A percentile compares a stretch with the other conserved stretches of the same genome.
phyloP scores from a whole-genome alignment of 1,140 invertebrate genomes.

The Diploscapter pachys region DNA sequence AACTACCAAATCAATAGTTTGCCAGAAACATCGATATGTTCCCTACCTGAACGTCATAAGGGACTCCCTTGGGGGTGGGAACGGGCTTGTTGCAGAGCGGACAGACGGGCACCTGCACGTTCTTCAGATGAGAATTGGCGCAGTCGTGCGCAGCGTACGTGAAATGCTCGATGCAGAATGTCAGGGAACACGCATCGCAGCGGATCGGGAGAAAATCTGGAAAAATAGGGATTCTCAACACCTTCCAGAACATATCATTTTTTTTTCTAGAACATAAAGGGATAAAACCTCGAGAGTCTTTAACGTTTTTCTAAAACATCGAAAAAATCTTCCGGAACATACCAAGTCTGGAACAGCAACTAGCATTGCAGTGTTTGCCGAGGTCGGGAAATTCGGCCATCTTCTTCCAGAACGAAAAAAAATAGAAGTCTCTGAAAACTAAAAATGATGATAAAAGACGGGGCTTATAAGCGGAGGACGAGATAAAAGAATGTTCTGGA shows the following conservation, averaged over 20 bases:
- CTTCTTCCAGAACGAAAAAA: too few relatives aligned
- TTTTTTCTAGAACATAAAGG: neutral
- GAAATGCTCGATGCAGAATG: conserved; percentile 15
- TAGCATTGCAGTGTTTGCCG: conserved; percentile 16
- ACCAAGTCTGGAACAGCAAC: conserved; percentile 14
- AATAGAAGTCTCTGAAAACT: too few relatives aligned
- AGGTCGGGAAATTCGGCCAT: conserved; percentile 22
- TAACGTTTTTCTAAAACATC: neutral
- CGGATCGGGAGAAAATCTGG: conserved; percentile 19
- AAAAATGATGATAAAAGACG: too few relatives aligned
- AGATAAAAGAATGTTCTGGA: too few relatives aligned
- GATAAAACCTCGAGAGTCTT: neutral
- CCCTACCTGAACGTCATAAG: conserved; percentile 10
- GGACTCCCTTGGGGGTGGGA: conserved; percentile 6
- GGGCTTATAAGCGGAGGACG: too few relatives aligned
- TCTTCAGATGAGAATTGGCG: conserved; percentile 1
- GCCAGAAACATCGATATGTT: neutral
- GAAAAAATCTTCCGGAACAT: neutral
- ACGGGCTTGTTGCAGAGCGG: conserved; percentile 18
- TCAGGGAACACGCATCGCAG: conserved; percentile 5
- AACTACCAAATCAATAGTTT: neutral
- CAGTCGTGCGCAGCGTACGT: conserved; percentile 15
- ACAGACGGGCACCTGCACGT: conserved; percentile 13
- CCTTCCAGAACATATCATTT: neutral
- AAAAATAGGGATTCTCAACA: neutral